phyloP scores from a whole-genome alignment of 2,113 vertebrate genomes.

The Artemisiospiza belli region DNA sequence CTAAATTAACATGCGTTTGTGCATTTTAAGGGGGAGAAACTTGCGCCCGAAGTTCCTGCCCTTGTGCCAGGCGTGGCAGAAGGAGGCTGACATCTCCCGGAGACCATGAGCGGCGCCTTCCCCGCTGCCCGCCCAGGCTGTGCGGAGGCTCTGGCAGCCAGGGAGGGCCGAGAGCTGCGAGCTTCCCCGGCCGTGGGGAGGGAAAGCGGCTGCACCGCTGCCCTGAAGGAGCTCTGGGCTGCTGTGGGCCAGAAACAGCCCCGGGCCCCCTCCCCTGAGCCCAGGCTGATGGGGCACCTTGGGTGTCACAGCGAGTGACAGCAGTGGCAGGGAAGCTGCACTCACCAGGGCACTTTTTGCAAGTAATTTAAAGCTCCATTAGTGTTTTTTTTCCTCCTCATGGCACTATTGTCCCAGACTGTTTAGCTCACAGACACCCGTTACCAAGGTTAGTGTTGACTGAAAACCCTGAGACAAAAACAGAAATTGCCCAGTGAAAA shows the following conservation, averaged over 20 bases:
- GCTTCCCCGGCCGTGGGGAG: neutral
- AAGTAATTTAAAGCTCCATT: neutral
- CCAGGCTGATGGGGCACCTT: neutral
- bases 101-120: fast-evolving
- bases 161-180: too few relatives aligned
- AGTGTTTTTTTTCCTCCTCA: neutral
- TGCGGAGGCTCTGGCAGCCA: too few relatives aligned
- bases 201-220: neutral
- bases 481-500: neutral
- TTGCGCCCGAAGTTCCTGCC: neutral
- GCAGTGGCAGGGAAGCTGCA: neutral
- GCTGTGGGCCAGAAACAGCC: too few relatives aligned
- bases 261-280: fast-evolving
- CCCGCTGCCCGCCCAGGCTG: too few relatives aligned
- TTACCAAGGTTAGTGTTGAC: neutral
- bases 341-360: neutral
- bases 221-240: neutral
- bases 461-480: neutral
- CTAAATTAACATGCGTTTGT: fast-evolving
- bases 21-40: neutral
- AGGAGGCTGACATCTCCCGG: fast-evolving
- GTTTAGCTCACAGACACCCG: neutral
- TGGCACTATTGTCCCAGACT: neutral
- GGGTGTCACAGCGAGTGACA: neutral
- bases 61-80: neutral